phyloP scores from a whole-genome alignment of 2,888 invertebrate genomes.

The Acrobasis consociella region DNA sequence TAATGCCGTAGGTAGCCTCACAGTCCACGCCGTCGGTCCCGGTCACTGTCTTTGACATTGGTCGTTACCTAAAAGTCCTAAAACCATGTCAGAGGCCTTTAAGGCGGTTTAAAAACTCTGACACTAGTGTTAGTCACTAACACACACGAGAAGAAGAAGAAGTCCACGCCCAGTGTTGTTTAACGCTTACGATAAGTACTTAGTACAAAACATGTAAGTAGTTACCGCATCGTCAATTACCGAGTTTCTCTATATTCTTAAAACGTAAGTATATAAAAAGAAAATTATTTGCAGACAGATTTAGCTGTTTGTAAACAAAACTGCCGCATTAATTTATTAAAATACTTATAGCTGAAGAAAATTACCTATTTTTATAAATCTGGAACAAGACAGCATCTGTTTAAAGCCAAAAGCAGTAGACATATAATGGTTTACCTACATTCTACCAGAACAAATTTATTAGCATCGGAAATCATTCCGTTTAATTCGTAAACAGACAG shows the following conservation, averaged over 20 bases:
- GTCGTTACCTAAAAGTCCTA: too few relatives aligned
- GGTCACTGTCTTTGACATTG: too few relatives aligned
- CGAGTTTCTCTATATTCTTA: background rate
- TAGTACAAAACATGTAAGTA: too few relatives aligned
- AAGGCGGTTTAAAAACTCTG: too few relatives aligned
- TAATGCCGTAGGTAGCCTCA: too few relatives aligned
- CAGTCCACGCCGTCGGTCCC: too few relatives aligned
- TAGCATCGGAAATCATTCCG: constrained; percentile 65
- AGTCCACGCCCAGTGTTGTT: too few relatives aligned
- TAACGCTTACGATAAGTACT: too few relatives aligned
- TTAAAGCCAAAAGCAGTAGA: constrained; percentile 53
- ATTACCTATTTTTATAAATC: constrained; percentile 52
- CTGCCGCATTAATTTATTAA: constrained; percentile 17
- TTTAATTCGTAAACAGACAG: constrained; percentile 51
- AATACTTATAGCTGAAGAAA: constrained; percentile 36
- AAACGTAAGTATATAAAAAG: background rate
- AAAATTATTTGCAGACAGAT: background rate
- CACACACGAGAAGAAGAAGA: too few relatives aligned
- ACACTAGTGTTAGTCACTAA: too few relatives aligned
- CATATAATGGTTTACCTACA: constrained; percentile 55
- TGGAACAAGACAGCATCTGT: constrained; percentile 61
- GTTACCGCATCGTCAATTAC: too few relatives aligned
- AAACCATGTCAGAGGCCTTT: too few relatives aligned
- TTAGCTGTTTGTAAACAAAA: background rate
- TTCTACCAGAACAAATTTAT: constrained; percentile 58